Base-by-base conservation (phyloP, 2,113 vertebrate species). In the Carlito syrichta region DNA sequence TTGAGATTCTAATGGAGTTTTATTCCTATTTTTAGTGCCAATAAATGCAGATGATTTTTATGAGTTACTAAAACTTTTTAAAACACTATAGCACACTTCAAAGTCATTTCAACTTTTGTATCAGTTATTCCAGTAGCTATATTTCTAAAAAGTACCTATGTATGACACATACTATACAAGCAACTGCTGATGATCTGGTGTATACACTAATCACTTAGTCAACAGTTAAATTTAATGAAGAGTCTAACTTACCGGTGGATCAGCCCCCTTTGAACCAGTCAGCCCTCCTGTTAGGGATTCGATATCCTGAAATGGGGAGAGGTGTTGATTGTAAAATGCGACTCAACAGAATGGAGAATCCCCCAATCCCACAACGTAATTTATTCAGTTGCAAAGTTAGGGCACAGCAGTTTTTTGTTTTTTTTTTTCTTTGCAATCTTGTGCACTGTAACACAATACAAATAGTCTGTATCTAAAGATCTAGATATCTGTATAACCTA, bases 271-370 rank as follows among this genome's bases (percentile, higher is more conserved):
- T 92, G 97, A 97, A 97, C 98, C 98, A 97, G 96, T 38, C 97
- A 98, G 95, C 62, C 98, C 96, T 98, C 98, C 98, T 97, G 97
- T 97, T 96, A 98, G 84, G 25, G 98, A 97, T 94, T 98, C 98
- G 86, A 98, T 97, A 96, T 98, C 98, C 98, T 98, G 96, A 94
- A 98, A 98, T 97, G 83, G 77, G 84, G 77, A 97, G 77, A 98
- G 63, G 89, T 81, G 50, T 97, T 85, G 66, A 96, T 96, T 96
- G 68, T 96, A 94, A 98, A 97, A 97, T 85, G 22, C 87, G 90
- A 91, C 66, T 94, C 38, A 93, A 89, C 20, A 95, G 25, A n/a
- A 94, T 30, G 45, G 20, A 89, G 74, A 60, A 90, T 78, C 52
- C 86, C 92, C 86, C 66, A 94, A 14, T 48, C 83, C 87, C 91